Evolutionary conservation across 92 coral and sea anemone species (phyloP).

Genomic region (Umimayanthus chanpuru): DNA sequence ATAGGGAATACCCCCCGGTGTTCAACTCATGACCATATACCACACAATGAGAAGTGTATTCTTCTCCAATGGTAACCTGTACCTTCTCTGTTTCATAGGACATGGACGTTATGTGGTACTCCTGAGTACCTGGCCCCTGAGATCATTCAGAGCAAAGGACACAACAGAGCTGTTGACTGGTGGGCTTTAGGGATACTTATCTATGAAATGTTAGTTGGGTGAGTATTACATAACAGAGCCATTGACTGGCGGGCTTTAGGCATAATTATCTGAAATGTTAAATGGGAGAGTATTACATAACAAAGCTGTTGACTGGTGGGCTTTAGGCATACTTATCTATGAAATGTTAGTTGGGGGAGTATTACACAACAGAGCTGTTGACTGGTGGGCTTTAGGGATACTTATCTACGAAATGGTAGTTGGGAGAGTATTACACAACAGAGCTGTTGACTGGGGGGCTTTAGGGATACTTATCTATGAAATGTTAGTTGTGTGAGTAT

Average conservation of each 20-base stretch:
- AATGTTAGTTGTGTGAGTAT: constrained; percentile 97
- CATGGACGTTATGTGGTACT: constrained; percentile 99
- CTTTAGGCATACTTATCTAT: no score
- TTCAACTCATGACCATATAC: no score
- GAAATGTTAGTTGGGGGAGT: no score
- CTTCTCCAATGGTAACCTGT: neutral
- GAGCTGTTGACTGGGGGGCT: constrained; percentile 99
- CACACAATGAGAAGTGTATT: no score
- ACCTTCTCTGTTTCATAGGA: constrained; percentile 55
- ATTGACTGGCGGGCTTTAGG: no score
- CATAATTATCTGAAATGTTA: no score
- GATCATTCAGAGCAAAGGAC: constrained; percentile 98
- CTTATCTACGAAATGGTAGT: constrained; percentile 98
- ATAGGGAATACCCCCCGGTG: no score
- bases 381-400: constrained; percentile 99
- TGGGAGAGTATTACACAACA: constrained; percentile 93
- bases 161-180: constrained; percentile 99
- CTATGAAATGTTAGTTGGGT: constrained; percentile 99
- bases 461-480: constrained; percentile 97
- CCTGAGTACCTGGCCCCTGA: constrained; percentile 99
- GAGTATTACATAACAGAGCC: constrained; percentile 31
- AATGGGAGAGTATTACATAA: no score
- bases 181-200: constrained; percentile 99
- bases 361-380: no score
- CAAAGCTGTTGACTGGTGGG: no score